A percentile compares a stretch with the other conserved stretches of the same genome.
These are phyloP conservation scores for Hydrolagus affinis DNA, from an alignment of 2,113 vertebrate species.

Conservation along the genomic window DNA sequence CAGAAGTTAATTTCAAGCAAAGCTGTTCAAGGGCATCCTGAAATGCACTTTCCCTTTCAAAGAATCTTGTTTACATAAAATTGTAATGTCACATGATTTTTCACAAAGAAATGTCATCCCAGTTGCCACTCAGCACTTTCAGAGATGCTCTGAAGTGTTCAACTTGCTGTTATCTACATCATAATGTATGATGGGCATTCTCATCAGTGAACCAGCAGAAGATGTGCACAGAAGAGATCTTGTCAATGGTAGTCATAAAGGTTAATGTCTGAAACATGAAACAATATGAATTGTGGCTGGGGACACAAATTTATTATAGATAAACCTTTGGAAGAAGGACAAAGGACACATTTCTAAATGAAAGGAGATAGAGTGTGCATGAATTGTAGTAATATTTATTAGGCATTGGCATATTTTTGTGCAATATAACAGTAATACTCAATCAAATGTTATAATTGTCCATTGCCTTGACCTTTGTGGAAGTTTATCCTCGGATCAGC, in stretches of 20 bases:
- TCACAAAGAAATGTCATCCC: not conserved
- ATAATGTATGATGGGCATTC: not conserved
- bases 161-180: not conserved
- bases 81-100: not conserved
- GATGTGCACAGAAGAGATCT: not conserved
- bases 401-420: not conserved
- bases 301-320: not conserved
- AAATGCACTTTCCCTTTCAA: not conserved
- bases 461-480: not conserved
- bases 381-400: not conserved
- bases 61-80: not conserved
- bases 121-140: not conserved
- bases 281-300: not conserved
- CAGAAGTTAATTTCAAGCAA: not conserved
- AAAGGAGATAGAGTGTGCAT: not conserved
- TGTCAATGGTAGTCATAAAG: not conserved
- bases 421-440: not conserved
- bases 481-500: not conserved
- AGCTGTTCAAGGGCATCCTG: not conserved
- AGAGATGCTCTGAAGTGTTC: not conserved
- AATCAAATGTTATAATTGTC: not conserved
- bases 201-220: not conserved
- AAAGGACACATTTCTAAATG: not conserved
- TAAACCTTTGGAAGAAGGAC: not conserved
- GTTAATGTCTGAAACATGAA: not conserved